Base-by-base conservation (phyloP, 2,797 vertebrate genomes). In the Brotula barbata region DNA sequence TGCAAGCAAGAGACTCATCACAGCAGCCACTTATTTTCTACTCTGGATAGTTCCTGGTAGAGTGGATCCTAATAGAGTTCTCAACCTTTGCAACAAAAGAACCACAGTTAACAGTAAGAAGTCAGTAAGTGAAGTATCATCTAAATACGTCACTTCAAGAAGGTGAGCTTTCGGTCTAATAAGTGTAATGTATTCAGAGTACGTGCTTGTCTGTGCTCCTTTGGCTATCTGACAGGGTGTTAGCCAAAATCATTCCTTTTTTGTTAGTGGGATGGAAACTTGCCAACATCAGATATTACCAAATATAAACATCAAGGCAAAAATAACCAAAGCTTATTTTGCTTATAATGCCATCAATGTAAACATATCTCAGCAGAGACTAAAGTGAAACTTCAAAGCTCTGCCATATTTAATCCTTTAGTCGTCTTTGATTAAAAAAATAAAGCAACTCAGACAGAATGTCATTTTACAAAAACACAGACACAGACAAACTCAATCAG, bases 241-340 rank as follows among this genome's bases (percentile, higher is more conserved):
- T 33, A 61, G 15, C 19, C 33, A 0, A 8, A 15, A 1, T 2
- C 5, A n/a, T 17, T 20, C 34, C 14, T 22, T 10, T 22, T 6
- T 39, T 20, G 9, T 65, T 31, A 7, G 23, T 54, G n/a, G 41
- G 58, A 73, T 70, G 70, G 78, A 78, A 78, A 67, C 19, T 40
- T 52, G 6, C 37, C 34, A 28, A 36, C 54, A 52, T 74, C 48
- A 56, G 25, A 77, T 46, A 49, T 1, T 6, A 13, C 5, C 39
- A 21, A 48, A 12, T 39, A 52, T 14, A 13, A 33, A 17, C 56
- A 21, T 17, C 6, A 19, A 17, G 8, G 2, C 1, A 3, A 62
- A n/a, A 45, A 37, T 36, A 45, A 36, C 22, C 33, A 14, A 17
- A 55, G 41, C 54, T 28, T 50, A 22, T 19, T 17, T 6, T 44